A percentile compares a stretch with the other conserved stretches of the same genome.
Conservation (phyloP, 1,140 invertebrate species). For the Carposina sasakii region DNA sequence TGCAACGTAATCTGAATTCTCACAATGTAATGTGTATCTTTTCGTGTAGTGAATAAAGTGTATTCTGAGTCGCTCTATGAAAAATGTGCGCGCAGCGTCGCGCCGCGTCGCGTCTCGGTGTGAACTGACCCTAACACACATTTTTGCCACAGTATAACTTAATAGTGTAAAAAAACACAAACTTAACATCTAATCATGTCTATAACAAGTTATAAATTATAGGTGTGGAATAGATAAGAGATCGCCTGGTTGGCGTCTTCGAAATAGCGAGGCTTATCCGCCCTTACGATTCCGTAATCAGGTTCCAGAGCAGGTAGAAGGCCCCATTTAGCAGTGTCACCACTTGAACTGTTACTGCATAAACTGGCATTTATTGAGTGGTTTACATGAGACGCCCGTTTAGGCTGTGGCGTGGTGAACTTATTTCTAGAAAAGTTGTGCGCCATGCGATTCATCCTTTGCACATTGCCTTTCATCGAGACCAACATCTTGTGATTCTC, state of each 20-base stretch:
- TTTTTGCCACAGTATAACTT: not conserved
- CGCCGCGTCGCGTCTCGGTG: too few relatives aligned
- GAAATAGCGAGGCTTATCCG: slow-evolving; percentile 58
- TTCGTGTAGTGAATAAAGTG: too few relatives aligned
- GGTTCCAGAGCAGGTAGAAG: slow-evolving; percentile 53
- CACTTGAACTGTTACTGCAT: slow-evolving; percentile 13
- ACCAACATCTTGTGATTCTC: slow-evolving; percentile 62
- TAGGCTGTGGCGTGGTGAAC: slow-evolving; percentile 36
- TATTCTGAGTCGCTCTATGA: too few relatives aligned
- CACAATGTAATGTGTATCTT: too few relatives aligned
- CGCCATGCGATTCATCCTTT: slow-evolving; percentile 56
- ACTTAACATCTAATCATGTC: not conserved
- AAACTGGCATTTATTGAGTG: slow-evolving; percentile 40
- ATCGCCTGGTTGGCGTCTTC: slow-evolving; percentile 62
- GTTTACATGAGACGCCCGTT: slow-evolving; percentile 28
- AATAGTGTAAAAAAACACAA: not conserved
- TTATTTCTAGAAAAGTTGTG: slow-evolving; percentile 35
- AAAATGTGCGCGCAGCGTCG: too few relatives aligned
- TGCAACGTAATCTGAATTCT: too few relatives aligned
- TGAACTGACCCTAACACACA: too few relatives aligned
- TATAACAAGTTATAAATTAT: slow-evolving; percentile 37
- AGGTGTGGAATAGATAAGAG: slow-evolving; percentile 53
- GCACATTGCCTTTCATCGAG: slow-evolving; percentile 49
- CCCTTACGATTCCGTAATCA: slow-evolving; percentile 55
- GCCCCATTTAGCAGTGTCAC: not conserved